These are phyloP conservation scores for Hestina assimilis DNA, from an alignment of 1,140 invertebrate species.

Conservation along the genomic window DNA sequence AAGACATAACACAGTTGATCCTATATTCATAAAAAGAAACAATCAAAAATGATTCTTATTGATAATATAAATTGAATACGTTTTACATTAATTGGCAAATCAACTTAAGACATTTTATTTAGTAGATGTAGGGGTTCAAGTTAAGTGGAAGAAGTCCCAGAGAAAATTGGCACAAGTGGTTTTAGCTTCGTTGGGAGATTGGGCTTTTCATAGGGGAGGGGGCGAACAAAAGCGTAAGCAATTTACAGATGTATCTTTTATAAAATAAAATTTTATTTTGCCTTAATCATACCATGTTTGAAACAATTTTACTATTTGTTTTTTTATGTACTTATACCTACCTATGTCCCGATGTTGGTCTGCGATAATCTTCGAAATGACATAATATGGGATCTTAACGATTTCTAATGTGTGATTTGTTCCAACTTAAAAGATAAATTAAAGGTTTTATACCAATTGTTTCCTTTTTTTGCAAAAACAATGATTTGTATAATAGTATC, in stretches of 20 bases:
- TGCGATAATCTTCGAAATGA: no score
- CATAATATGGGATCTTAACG: no score
- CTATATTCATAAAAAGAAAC: neutral
- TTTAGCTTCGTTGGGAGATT: conserved; percentile 60
- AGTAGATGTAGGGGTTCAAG: conserved; percentile 54
- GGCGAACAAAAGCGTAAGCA: conserved; percentile 20
- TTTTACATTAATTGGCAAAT: conserved; percentile 26
- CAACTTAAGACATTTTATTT: conserved; percentile 40
- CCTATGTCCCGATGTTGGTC: no score
- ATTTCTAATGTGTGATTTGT: no score
- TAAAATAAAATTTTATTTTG: neutral
- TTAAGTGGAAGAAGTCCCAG: conserved; percentile 72
- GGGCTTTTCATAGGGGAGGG: conserved; percentile 36
- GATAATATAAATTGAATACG: conserved; percentile 19
- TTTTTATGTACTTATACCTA: no score
- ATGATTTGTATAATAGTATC: no score
- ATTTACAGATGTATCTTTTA: conserved; percentile 19
- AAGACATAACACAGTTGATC: conserved; percentile 14
- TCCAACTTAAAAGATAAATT: no score
- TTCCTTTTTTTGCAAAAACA: no score
- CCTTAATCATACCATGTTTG: no score
- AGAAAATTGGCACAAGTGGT: conserved; percentile 78
- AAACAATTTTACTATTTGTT: no score
- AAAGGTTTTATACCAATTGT: no score
- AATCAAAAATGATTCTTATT: conserved; percentile 37